phyloP scores from a whole-genome alignment of 2,888 invertebrate genomes.

The Napeogenes sylphis region DNA sequence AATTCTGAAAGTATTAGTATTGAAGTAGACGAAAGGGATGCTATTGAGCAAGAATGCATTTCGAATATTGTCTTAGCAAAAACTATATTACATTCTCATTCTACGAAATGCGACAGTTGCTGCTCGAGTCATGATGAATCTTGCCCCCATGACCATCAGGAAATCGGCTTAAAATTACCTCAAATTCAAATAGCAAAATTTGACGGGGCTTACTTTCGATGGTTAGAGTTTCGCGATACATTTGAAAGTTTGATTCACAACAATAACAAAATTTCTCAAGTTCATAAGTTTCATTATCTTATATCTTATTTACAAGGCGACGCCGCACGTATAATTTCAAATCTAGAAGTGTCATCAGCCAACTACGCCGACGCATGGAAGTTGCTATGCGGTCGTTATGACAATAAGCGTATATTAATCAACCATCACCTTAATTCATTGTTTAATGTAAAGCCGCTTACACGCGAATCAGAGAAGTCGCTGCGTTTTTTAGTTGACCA shows the following conservation, averaged over 20 bases:
- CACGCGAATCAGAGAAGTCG: slow-evolving; percentile 24
- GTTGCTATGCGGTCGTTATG: slow-evolving; percentile 22
- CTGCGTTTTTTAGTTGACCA: slow-evolving; percentile 31
- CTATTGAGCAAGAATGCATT: too few species aligned
- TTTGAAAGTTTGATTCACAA: slow-evolving; percentile 22
- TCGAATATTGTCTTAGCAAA: too few species aligned
- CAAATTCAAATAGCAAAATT: slow-evolving; percentile 27
- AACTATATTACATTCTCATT: too few species aligned
- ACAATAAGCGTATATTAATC: slow-evolving; percentile 27
- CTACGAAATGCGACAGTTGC: too few species aligned
- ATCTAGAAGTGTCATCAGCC: slow-evolving; percentile 22
- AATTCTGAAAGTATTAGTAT: too few species aligned
- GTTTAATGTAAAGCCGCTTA: slow-evolving; percentile 17
- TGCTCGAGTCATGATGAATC: too few species aligned
- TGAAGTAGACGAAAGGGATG: too few species aligned
- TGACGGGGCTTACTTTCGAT: slow-evolving; percentile 22
- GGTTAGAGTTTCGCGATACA: slow-evolving; percentile 28
- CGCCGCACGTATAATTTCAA: slow-evolving; percentile 24
- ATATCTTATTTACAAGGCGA: slow-evolving; percentile 27
- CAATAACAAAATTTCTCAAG: slow-evolving; percentile 14
- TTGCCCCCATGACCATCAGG: too few species aligned
- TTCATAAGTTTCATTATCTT: slow-evolving; percentile 29
- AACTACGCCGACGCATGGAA: slow-evolving; percentile 28
- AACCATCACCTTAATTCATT: slow-evolving; percentile 24
- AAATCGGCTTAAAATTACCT: slow-evolving; percentile 11